Percentiles rank a stretch among this genome's conserved stretches.
Evolutionary conservation across 2,888 invertebrate genomes (phyloP).

Genomic region (Phanerotoma sp.): DNA sequence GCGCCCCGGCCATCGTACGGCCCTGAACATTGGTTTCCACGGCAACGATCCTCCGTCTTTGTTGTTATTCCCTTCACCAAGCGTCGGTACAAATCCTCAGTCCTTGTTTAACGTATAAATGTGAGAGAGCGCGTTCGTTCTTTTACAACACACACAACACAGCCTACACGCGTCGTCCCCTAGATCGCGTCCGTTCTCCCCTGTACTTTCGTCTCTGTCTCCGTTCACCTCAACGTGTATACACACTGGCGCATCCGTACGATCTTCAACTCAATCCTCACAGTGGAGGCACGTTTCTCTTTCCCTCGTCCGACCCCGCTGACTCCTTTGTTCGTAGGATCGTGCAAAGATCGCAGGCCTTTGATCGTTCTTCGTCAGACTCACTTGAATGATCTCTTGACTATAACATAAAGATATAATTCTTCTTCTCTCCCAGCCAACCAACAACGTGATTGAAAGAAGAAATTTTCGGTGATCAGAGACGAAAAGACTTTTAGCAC

Average conservation of each 20-base stretch:
- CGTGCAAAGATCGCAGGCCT: constrained; percentile 2
- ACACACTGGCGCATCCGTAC: constrained; percentile 5
- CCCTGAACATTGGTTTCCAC: constrained; percentile 48
- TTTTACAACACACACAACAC: background rate
- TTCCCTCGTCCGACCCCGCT: constrained; percentile 28
- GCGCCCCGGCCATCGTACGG: constrained; percentile 54
- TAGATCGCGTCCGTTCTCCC: constrained; percentile 6
- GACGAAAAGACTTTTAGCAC: background rate
- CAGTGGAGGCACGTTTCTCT: constrained; percentile 27
- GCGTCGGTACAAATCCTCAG: background rate
- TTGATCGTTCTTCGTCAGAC: constrained; percentile 2
- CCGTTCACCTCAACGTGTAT: constrained; percentile 6
- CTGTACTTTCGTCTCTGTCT: constrained; percentile 9
- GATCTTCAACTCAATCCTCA: constrained; percentile 12
- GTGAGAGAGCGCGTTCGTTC: background rate
- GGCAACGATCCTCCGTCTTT: constrained; percentile 34
- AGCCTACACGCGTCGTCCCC: background rate
- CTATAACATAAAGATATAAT: background rate
- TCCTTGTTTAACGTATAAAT: background rate
- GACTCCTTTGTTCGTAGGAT: constrained; percentile 32
- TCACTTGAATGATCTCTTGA: background rate
- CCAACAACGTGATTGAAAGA: too few species aligned
- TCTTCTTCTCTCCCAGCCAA: background rate
- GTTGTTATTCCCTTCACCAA: constrained; percentile 13
- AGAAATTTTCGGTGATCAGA: too few species aligned